Percentiles rank a stretch among this genome's conserved stretches.
phyloP scores from a whole-genome alignment of 2,888 invertebrate genomes.

The Noctua fimbriata region DNA sequence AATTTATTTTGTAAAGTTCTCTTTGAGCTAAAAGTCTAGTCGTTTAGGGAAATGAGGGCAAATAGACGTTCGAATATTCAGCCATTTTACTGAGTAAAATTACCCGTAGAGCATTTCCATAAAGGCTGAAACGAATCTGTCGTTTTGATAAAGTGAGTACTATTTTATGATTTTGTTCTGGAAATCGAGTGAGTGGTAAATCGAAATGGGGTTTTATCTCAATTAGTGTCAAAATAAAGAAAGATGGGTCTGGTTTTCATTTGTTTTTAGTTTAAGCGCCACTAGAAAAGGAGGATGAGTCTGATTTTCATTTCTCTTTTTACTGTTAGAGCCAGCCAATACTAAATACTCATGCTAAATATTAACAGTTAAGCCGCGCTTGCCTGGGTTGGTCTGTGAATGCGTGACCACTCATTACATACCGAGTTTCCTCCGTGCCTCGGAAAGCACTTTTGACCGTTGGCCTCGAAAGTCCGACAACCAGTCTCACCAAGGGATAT shows the following conservation, averaged over 20 bases:
- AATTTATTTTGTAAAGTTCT: slow-evolving; percentile 15
- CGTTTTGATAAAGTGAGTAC: slow-evolving; percentile 29
- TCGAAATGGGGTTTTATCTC: background rate
- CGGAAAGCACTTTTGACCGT: no score
- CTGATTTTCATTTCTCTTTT: background rate
- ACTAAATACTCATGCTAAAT: background rate
- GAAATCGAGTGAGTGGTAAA: background rate
- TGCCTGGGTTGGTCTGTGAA: no score
- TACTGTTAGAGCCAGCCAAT: background rate
- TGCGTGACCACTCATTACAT: no score
- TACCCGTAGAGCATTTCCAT: slow-evolving; percentile 30
- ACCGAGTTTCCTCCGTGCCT: no score
- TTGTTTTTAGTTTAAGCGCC: background rate
- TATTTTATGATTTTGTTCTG: slow-evolving; percentile 13
- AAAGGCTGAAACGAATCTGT: background rate
- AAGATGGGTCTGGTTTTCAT: background rate
- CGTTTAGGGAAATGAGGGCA: slow-evolving; percentile 17
- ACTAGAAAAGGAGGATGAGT: background rate
- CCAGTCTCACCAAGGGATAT: no score
- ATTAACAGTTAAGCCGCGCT: no score
- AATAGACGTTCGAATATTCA: slow-evolving; percentile 17
- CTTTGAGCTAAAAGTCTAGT: slow-evolving; percentile 25
- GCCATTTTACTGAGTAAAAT: slow-evolving; percentile 29
- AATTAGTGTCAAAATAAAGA: background rate
- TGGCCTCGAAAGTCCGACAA: no score